Conservation (phyloP, 1,140 invertebrate genomes). For the Drosophila tristis region DNA sequence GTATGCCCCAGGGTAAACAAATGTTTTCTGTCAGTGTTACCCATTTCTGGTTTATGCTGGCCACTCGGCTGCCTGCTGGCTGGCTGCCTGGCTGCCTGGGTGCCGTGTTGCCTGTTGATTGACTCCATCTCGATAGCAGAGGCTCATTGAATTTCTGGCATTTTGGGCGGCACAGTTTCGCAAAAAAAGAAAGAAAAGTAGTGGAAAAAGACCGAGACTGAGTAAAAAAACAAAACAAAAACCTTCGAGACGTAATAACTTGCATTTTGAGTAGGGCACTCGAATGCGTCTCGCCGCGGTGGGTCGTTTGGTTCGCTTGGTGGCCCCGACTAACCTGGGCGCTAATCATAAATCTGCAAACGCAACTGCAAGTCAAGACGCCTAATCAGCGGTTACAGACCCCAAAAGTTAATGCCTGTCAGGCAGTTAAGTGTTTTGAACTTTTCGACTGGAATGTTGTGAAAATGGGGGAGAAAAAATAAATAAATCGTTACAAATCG, state of each 20-base stretch:
- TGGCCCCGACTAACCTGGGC: constrained; percentile 46
- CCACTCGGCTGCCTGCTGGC: constrained; percentile 9
- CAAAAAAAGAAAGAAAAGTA: constrained; percentile 37
- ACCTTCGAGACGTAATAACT: constrained; percentile 78
- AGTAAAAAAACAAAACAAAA: constrained; percentile 36
- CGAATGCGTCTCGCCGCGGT: constrained; percentile 50
- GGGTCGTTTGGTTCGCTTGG: constrained; percentile 26
- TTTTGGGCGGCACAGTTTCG: constrained; percentile 71
- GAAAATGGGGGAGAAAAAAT: constrained; percentile 59
- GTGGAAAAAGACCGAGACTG: neutral
- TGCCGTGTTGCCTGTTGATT: constrained; percentile 38
- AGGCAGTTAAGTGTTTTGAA: constrained; percentile 78
- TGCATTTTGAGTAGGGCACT: constrained; percentile 79
- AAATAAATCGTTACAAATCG: constrained; percentile 67
- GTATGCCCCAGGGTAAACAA: constrained; percentile 23
- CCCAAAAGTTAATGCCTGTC: constrained; percentile 75
- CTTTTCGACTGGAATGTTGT: constrained; percentile 76
- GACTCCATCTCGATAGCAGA: constrained; percentile 60
- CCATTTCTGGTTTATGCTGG: constrained; percentile 40
- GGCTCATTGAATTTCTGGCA: constrained; percentile 79
- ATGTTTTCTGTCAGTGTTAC: constrained; percentile 25
- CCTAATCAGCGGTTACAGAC: constrained; percentile 68
- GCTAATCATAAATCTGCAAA: constrained; percentile 80
- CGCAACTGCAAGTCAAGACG: constrained; percentile 53
- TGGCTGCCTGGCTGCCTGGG: constrained; percentile 22